Base-by-base conservation (phyloP, 2,797 vertebrate genomes). In the Schizopygopsis pylzovi region DNA sequence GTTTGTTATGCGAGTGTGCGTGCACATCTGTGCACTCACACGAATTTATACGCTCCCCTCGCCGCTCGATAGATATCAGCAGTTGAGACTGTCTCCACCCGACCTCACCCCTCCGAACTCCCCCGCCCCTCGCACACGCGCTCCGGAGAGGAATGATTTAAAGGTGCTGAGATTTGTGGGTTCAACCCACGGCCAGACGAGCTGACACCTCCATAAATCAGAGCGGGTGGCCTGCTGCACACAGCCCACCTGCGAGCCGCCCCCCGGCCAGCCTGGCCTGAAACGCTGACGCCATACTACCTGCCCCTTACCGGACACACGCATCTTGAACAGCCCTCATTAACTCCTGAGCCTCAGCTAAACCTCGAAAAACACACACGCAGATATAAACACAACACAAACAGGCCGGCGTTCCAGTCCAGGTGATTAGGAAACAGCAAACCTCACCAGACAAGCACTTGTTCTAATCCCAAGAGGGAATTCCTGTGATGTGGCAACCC, bases 191-290 rank as follows among this genome's bases (percentile, higher is more conserved):
- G 91, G 91, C 90, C 90, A 93, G 90, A 93, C 88, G 75, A 85
- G 86, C 90, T 92, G 92, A 90, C 92, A 92, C 89, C 88, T 85
- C 89, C 90, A 94, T 93, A 92, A 91, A 93, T 94, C 92, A 93
- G 88, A 89, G 71, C 56, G 81, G 89, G 85, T 72, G 81, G 89
- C 85, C 89, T 82, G 86, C 89, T 72, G 45, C 78, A 86, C 76
- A 80, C 88, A 88, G 88, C 89, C 91, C 89, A 90, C 90, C 90
- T 91, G 89, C 81, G 73, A 88, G 87, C 90, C 85, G 49, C 88
- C 85, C 82, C 88, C 89, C 56, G 84, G 88, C 86, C 86, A 89
- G 86, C 76, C 65, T 65, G 77, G 87, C 71, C 87, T 83, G 85
- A 91, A 90, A 84, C 54, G 91, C 90, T 92, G 90, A 90, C 85